Percentiles rank a stretch among this genome's conserved stretches.
Evolutionary conservation across 2,113 vertebrate genomes (phyloP).

Genomic region (Malurus alboscapulatus): DNA sequence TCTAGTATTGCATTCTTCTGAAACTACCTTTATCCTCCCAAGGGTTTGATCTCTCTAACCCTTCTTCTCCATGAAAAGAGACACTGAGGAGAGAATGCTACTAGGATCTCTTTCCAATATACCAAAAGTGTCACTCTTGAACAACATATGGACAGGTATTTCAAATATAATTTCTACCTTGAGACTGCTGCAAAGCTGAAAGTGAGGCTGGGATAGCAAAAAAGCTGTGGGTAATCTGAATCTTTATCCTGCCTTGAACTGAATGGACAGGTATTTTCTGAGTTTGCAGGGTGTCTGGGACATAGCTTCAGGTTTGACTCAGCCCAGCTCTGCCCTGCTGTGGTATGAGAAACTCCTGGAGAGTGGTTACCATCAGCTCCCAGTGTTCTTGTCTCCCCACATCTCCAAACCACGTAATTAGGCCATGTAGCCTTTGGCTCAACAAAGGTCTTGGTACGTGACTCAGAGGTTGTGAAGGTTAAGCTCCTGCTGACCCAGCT

Average conservation of each 20-base stretch:
- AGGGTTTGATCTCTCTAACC: not conserved
- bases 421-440: not conserved
- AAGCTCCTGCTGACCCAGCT: not conserved
- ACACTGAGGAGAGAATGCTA: not conserved
- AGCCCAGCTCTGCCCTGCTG: not conserved
- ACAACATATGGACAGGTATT: not conserved
- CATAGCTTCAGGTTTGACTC: not conserved
- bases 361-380: not conserved
- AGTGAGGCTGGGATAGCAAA: not conserved
- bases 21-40: not conserved
- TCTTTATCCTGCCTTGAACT: not conserved
- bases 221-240: accelerated
- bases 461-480: not conserved
- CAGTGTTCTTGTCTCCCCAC: not conserved
- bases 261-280: not conserved
- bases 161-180: not conserved
- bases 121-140: not conserved
- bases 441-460: not conserved
- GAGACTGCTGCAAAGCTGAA: not conserved
- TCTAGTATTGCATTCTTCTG: not conserved
- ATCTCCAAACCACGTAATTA: not conserved
- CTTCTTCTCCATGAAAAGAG: not conserved
- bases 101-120: not conserved
- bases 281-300: not conserved
- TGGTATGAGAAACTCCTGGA: not conserved